A percentile compares a stretch with the other conserved stretches of the same genome.
phyloP scores from a whole-genome alignment of 2,113 vertebrate genomes.

The Hyperopisus bebe region DNA sequence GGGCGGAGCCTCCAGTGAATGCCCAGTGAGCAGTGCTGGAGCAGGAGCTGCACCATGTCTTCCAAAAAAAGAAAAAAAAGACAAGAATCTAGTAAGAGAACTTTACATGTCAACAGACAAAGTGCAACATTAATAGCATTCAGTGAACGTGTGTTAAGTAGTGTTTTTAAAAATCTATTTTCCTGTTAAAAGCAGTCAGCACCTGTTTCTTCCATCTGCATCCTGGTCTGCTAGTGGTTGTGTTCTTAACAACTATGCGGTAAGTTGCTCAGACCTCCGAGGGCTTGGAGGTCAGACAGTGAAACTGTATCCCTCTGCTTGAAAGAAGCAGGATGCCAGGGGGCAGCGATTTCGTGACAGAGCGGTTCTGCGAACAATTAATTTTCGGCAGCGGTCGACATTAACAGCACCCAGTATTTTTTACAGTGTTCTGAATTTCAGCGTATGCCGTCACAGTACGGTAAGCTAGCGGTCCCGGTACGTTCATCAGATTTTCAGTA shows the following conservation, averaged over 20 bases:
- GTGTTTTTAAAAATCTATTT: background rate
- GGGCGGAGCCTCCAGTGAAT: background rate
- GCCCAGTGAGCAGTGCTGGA: background rate
- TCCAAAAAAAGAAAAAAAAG: background rate
- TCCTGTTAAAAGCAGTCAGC: background rate
- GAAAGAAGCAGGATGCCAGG: background rate
- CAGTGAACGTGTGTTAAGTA: background rate
- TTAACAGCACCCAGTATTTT: background rate
- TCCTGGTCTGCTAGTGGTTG: background rate
- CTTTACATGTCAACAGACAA: background rate
- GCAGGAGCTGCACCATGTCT: background rate
- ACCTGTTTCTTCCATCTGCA: constrained; percentile 2
- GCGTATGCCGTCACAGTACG: background rate
- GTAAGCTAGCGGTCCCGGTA: background rate
- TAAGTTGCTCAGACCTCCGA: background rate
- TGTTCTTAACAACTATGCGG: background rate
- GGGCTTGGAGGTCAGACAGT: background rate
- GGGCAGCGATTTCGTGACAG: background rate
- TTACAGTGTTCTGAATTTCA: background rate
- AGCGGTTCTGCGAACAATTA: background rate
- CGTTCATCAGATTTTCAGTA: background rate
- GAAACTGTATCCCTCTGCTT: background rate
- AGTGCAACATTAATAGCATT: background rate
- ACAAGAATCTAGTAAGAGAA: background rate
- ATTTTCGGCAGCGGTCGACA: background rate